Conservation (phyloP, 2,888 invertebrate genomes). For the Nudaria mundana region DNA sequence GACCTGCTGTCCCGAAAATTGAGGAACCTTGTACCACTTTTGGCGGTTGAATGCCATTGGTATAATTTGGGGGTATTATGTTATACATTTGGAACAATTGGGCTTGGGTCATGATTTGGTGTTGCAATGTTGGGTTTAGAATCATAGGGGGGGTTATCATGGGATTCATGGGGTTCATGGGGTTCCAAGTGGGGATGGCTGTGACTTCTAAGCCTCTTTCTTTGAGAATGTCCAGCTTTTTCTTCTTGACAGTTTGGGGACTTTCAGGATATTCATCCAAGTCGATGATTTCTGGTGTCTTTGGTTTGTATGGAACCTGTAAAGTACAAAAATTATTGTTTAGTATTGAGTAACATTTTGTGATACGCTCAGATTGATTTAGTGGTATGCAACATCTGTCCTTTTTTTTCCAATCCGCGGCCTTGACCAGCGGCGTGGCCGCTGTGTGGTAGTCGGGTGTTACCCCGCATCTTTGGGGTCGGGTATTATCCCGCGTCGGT, state of each 20-base stretch:
- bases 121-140: slow-evolving; percentile 66
- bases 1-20: slow-evolving; percentile 80
- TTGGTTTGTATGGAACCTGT: slow-evolving; percentile 82
- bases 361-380: no score
- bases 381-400: no score
- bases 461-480: no score
- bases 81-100: slow-evolving; percentile 70
- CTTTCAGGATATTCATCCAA: slow-evolving; percentile 80
- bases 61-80: slow-evolving; percentile 52
- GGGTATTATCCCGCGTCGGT: no score
- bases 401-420: no score
- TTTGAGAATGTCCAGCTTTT: slow-evolving; percentile 87
- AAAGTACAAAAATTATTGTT: not conserved
- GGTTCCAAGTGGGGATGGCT: slow-evolving; percentile 72
- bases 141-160: slow-evolving; percentile 39
- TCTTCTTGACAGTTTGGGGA: slow-evolving; percentile 79
- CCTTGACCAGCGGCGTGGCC: no score
- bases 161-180: slow-evolving; percentile 24
- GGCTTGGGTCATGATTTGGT: slow-evolving; percentile 74
- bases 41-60: slow-evolving; percentile 63
- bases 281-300: slow-evolving; percentile 84
- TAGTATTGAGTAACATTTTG: no score
- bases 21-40: slow-evolving; percentile 84
- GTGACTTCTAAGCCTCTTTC: slow-evolving; percentile 89
- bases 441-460: no score